Conservation (phyloP, 1,140 invertebrate species). For the Trissolcus basalis region DNA sequence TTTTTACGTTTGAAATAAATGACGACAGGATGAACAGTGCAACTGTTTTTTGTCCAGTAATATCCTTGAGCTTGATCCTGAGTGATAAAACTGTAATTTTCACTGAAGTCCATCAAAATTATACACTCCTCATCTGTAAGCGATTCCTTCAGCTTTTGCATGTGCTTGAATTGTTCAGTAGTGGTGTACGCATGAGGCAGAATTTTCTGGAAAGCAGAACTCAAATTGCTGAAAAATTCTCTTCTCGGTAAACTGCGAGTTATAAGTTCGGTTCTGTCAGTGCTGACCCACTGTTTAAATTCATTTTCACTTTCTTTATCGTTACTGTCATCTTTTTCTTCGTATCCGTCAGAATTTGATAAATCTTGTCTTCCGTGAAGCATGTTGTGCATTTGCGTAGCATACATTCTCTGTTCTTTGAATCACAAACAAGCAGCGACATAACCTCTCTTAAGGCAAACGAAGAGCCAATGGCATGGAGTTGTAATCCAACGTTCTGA, state of each 20-base stretch:
- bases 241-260: constrained; percentile 9
- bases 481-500: constrained; percentile 33
- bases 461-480: constrained; percentile 10
- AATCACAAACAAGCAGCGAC: constrained; percentile 22
- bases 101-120: constrained; percentile 17
- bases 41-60: too few relatives aligned
- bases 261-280: constrained; percentile 23
- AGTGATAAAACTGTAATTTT: constrained; percentile 25
- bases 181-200: constrained; percentile 19
- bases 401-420: constrained; percentile 24
- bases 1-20: constrained; percentile 29
- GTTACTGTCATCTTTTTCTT: not conserved
- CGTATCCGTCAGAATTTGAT: not conserved
- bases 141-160: not conserved
- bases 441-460: constrained; percentile 21
- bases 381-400: constrained; percentile 16
- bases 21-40: too few relatives aligned
- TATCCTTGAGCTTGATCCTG: constrained; percentile 27
- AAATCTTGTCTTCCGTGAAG: too few relatives aligned
- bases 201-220: constrained; percentile 15
- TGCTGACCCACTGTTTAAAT: constrained; percentile 34
- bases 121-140: constrained; percentile 17
- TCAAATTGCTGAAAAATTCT: constrained; percentile 18
- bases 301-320: constrained; percentile 2
- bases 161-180: constrained; percentile 13